These are phyloP conservation scores for Stigmatopora nigra DNA, from an alignment of 2,113 vertebrate species.

Conservation along the genomic window DNA sequence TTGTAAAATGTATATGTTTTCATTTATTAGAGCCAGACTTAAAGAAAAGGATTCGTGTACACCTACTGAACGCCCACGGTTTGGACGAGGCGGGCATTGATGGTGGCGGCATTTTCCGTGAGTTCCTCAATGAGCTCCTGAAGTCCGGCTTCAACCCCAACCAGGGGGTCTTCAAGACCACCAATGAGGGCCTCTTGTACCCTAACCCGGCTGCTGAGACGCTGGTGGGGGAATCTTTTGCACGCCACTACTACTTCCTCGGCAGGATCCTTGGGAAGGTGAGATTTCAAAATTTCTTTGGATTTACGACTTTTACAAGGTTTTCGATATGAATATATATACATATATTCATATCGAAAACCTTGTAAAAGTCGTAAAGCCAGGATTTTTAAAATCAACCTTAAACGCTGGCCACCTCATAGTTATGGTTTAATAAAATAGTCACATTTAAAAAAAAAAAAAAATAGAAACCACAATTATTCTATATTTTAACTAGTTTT, in stretches of 20 bases:
- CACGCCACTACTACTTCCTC: conserved; percentile 94
- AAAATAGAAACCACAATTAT: no score
- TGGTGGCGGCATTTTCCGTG: conserved; percentile 94
- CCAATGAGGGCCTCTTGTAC: conserved; percentile 92
- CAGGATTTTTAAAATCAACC: background rate
- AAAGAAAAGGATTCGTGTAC: conserved; percentile 91
- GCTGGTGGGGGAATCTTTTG: conserved; percentile 88
- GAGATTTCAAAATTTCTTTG: conserved; percentile 27
- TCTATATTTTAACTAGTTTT: no score
- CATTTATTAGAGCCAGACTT: conserved; percentile 82
- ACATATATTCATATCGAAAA: background rate
- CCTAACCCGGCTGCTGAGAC: conserved; percentile 90
- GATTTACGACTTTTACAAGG: background rate
- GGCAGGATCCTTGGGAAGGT: conserved; percentile 98
- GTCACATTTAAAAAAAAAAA: no score
- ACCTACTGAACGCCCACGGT: conserved; percentile 91
- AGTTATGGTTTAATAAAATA: no score
- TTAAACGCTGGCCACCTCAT: no score
- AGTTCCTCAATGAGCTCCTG: conserved; percentile 95
- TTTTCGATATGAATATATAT: background rate
- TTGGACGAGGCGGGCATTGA: conserved; percentile 97
- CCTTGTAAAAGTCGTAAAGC: background rate
- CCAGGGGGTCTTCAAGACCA: conserved; percentile 95
- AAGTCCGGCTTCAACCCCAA: conserved; percentile 97
- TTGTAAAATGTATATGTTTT: no score